Base-by-base conservation (phyloP, 2,888 invertebrate genomes). In the Dichetophora obliterata region DNA sequence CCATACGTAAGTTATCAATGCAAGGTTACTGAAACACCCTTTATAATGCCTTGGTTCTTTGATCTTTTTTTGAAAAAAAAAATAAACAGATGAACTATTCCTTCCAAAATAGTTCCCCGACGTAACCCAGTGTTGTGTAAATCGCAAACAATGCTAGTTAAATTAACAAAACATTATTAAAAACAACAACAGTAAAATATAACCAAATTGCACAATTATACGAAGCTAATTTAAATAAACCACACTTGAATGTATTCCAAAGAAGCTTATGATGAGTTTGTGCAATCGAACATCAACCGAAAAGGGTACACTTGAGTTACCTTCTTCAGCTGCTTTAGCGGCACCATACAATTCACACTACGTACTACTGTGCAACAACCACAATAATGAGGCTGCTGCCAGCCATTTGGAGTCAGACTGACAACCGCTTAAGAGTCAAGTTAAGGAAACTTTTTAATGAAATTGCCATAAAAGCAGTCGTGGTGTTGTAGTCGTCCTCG, bases 371-470 rank as follows among this genome's bases (percentile, higher is more conserved):
- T 16, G 27, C 61, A 24, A 59, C 59, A 61, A 48, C 72, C 59
- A 43, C 61, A 61, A 72, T 61, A 72, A 72, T 48, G 61, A 72
- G 48, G 61, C 27, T 61, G 61, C 22, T 19, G n/a, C 19, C 16
- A 66, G 19, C 61, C 72, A 61, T 27, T n/a, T 52, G 69, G 27
- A 31, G 61, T 19, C 8, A 72, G 37, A 59, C 59, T 72, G 59
- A 19, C 59, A 72, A 59, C 48, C 72, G 72, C 72, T 61, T 61
- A 48, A 72, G 61, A 72, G 59, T 14, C 72, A 48, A 61, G 48
- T 72, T 61, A 72, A 72, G 61, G 71, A 72, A 72, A 72, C 72
- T 72, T 72, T 72, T 72, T 72, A 72, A 72, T 72, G 72, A 72
- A 72, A 72, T 72, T 61, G 72, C 72, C 43, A 43, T 24, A 48